Evolutionary conservation across 92 coral and sea anemone genomes (phyloP).

Genomic region (Palythoa heliodiscus): DNA sequence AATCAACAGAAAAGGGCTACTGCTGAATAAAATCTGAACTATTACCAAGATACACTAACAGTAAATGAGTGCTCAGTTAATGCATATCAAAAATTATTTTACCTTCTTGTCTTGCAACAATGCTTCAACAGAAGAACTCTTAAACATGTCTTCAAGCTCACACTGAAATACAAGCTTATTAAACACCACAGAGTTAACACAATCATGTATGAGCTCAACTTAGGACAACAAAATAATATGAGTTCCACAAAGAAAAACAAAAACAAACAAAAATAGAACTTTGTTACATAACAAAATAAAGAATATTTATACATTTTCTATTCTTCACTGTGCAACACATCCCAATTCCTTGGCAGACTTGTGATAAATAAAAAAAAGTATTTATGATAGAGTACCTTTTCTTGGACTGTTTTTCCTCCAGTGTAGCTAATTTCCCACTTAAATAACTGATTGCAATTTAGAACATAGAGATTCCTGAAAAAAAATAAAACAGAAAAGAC

Average conservation of each 20-base stretch:
- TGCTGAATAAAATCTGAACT: too few relatives aligned
- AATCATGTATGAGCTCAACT: not conserved
- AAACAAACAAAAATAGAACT: too few relatives aligned
- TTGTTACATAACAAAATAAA: too few relatives aligned
- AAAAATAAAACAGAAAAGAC: not conserved
- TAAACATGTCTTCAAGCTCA: constrained; percentile 68
- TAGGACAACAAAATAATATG: not conserved
- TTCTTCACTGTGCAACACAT: not conserved
- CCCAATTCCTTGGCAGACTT: not conserved
- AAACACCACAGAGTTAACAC: not conserved
- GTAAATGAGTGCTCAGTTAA: not conserved
- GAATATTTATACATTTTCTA: not conserved
- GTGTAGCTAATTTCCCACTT: constrained; percentile 73
- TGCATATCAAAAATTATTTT: not conserved
- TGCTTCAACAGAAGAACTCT: constrained; percentile 58
- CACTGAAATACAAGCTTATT: constrained; percentile 65
- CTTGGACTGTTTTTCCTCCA: constrained; percentile 68
- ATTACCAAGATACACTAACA: not conserved
- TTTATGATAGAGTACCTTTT: constrained; percentile 58
- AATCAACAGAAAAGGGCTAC: too few relatives aligned
- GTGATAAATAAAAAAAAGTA: not conserved
- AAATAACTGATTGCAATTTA: constrained; percentile 81
- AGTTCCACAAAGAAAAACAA: not conserved
- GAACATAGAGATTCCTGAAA: constrained; percentile 73
- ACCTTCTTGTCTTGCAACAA: constrained; percentile 38